These are phyloP conservation scores for Microcebus ravelobensis DNA, from an alignment of 2,113 vertebrate genomes.

Conservation along the genomic window DNA sequence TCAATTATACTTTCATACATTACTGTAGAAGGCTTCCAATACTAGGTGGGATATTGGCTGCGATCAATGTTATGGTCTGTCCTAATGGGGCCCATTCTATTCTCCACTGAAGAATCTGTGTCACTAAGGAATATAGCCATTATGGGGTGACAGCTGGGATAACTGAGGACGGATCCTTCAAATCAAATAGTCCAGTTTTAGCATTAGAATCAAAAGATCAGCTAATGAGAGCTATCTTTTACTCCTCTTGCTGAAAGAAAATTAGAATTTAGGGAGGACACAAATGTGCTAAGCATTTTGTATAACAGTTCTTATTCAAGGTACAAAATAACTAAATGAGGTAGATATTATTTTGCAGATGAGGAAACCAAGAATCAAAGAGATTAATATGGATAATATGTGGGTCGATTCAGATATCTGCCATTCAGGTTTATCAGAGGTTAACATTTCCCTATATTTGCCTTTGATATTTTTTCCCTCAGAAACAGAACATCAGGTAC, in stretches of 20 bases:
- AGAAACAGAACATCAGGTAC: not conserved
- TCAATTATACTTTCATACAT: not conserved
- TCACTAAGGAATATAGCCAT: not conserved
- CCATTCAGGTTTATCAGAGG: not conserved
- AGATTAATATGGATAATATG: not conserved
- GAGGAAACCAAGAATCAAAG: conserved; percentile 10
- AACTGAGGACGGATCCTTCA: not conserved
- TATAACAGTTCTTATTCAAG: not conserved
- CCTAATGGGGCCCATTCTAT: not conserved
- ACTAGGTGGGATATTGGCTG: not conserved
- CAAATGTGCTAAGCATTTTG: not conserved
- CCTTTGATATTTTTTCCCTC: not conserved
- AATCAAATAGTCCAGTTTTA: not conserved
- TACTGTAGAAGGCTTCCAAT: not conserved
- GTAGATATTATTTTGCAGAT: not conserved
- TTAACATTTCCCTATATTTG: not conserved
- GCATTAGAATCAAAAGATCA: not conserved
- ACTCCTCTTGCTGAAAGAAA: conserved; percentile 13
- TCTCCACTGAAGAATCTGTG: not conserved
- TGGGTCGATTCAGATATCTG: not conserved
- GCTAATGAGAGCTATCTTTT: not conserved
- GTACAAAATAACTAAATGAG: not conserved
- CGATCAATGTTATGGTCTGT: not conserved
- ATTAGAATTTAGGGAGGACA: not conserved
- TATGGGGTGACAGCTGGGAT: not conserved